Conservation (phyloP, 2,113 vertebrate genomes). For the Nyctibius bracteatus region DNA sequence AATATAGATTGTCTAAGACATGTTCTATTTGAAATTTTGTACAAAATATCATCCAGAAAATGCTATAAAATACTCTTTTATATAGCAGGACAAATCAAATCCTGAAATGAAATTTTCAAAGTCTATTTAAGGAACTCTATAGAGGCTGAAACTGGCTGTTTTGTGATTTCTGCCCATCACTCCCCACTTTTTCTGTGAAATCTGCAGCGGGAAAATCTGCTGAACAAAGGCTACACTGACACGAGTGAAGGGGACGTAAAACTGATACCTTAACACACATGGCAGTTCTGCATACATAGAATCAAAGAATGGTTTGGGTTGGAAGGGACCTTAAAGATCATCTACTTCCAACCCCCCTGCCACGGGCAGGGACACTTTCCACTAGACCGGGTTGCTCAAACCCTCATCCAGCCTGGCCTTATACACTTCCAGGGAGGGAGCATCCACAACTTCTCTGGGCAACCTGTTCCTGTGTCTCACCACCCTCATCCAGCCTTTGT, state of each 20-base stretch:
- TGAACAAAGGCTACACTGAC: background rate
- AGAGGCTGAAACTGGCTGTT: background rate
- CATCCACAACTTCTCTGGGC: no score
- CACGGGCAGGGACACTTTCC: no score
- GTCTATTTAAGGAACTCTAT: background rate
- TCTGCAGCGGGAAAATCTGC: background rate
- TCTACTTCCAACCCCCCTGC: no score
- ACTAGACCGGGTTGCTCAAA: no score
- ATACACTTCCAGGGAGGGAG: no score
- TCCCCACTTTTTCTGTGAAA: background rate
- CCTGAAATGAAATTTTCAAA: background rate
- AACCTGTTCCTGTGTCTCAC: no score
- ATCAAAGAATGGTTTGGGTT: no score
- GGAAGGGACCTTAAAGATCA: no score
- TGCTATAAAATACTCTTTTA: background rate
- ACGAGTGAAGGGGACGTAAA: background rate
- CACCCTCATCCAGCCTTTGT: background rate
- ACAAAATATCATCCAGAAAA: background rate
- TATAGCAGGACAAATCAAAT: background rate
- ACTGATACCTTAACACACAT: background rate
- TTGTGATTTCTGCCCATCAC: background rate
- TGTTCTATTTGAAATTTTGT: background rate
- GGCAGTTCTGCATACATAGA: background rate
- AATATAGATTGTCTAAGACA: background rate
- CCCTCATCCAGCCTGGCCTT: no score